Evolutionary conservation across 2,113 vertebrate species (phyloP), one percentile per base, ranked within the genome.

Genomic region (Semicossyphus pulcher): DNA sequence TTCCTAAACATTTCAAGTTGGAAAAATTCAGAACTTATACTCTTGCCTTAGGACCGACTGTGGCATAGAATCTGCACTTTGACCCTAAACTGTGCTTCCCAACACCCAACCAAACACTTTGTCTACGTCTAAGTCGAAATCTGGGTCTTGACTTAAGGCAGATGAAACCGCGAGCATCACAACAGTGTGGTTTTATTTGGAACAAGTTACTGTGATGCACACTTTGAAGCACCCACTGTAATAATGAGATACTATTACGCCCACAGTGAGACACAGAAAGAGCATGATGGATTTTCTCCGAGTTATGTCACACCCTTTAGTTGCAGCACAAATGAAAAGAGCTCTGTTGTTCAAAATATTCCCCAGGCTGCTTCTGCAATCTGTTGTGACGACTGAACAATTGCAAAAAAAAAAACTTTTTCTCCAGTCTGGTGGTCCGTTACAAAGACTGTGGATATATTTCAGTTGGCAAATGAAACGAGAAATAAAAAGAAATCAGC

Each of bases 1-100:
- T 71, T 79, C 73, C 65, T 66, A 82, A 84, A 72, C 72, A 81
- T 77, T 79, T 74, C 62, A 85, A 78, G 61, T 61, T 34, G 61
- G 42, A 42, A 53, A 76, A 68, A 76, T 69, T 78, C 72, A 44
- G 72, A 78, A 63, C 37, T 7, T 65, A 23, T 53, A 51, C 8
- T 37, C 1, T 29, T 58, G 75, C 72, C 49, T 48, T 2, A 51
- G 73, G 71, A 64, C 52, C 26, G 20, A 15, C 47, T 59, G 44
- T 71, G 41, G 69, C 48, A 44, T 32, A 74, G 26, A 54, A 63
- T 49, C 39, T 8, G 47, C 51, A 29, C 47, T 67, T 78, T 63
- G 39, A 66, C 62, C 75, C 69, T 36, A 54, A 41, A 54, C 37
- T 11, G 4, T 10, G 34, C 2, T 18, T 67, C 21, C 28, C 18